A percentile compares a stretch with the other conserved stretches of the same genome.
These are phyloP conservation scores for Poecile atricapillus DNA, from an alignment of 2,113 vertebrate species.

Conservation along the genomic window DNA sequence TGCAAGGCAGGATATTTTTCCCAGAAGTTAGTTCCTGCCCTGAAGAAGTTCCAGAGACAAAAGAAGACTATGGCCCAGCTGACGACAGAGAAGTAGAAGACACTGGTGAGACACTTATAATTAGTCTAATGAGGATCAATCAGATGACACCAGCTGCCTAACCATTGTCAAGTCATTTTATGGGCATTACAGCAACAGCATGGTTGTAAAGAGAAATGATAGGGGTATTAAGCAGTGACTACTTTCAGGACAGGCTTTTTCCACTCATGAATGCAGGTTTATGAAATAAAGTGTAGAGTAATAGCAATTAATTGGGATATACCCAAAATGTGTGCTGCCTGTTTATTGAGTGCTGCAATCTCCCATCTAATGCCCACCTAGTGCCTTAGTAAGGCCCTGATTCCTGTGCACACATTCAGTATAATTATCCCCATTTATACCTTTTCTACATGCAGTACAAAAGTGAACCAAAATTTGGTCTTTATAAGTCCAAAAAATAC, in stretches of 20 bases:
- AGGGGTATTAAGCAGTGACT: background rate
- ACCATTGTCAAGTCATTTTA: slow-evolving; percentile 1
- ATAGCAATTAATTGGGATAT: background rate
- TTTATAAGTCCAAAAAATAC: background rate
- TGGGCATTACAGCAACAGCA: background rate
- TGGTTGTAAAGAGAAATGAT: slow-evolving; percentile 5
- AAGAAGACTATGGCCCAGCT: background rate
- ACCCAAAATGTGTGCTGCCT: background rate
- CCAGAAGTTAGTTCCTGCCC: background rate
- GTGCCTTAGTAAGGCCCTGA: background rate
- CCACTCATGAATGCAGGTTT: background rate
- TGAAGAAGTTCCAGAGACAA: background rate
- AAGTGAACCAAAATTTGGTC: background rate
- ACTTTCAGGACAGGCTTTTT: background rate
- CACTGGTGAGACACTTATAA: background rate
- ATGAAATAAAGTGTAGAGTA: background rate
- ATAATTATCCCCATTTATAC: background rate
- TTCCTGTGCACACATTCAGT: background rate
- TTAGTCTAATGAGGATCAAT: slow-evolving; percentile 2
- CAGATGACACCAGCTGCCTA: background rate
- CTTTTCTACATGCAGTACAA: background rate
- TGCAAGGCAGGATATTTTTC: background rate
- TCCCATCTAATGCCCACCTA: background rate
- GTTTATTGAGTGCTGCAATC: background rate
- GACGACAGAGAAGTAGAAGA: background rate